These are phyloP conservation scores for Solenodon paradoxus DNA, from an alignment of 2,113 vertebrate genomes.

Conservation along the genomic window DNA sequence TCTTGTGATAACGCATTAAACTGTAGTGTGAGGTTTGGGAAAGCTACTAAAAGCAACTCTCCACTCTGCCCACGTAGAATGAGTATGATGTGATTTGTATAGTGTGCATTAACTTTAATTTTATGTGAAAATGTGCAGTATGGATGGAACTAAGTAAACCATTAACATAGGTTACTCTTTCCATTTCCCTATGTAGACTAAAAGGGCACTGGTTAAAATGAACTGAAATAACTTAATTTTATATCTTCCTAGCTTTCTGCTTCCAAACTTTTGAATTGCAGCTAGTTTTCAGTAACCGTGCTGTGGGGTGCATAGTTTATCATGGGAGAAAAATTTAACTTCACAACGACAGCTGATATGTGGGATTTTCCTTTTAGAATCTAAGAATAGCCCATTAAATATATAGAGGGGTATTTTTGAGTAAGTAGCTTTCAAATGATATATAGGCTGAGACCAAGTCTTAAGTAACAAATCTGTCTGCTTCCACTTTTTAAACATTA, in stretches of 20 bases:
- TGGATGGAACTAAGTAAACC: background rate
- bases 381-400: background rate
- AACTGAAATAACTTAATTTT: background rate
- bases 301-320: background rate
- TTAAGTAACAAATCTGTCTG: slow-evolving; percentile 47
- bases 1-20: background rate
- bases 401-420: background rate
- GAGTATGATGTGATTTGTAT: background rate
- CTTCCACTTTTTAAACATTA: slow-evolving; percentile 32
- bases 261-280: background rate
- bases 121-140: background rate
- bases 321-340: background rate
- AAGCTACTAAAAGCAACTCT: background rate
- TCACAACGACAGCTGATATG: background rate
- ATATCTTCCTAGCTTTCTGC: background rate
- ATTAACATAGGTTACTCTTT: background rate
- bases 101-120: background rate
- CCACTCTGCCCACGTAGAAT: background rate
- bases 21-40: background rate
- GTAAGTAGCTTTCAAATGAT: slow-evolving; percentile 35
- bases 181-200: background rate
- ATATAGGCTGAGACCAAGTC: background rate
- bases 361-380: slow-evolving; percentile 36
- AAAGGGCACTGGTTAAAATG: background rate
- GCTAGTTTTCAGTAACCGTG: background rate